A percentile compares a stretch with the other conserved stretches of the same genome.
phyloP scores from a whole-genome alignment of 2,113 vertebrate species.

The Oenanthe melanoleuca region DNA sequence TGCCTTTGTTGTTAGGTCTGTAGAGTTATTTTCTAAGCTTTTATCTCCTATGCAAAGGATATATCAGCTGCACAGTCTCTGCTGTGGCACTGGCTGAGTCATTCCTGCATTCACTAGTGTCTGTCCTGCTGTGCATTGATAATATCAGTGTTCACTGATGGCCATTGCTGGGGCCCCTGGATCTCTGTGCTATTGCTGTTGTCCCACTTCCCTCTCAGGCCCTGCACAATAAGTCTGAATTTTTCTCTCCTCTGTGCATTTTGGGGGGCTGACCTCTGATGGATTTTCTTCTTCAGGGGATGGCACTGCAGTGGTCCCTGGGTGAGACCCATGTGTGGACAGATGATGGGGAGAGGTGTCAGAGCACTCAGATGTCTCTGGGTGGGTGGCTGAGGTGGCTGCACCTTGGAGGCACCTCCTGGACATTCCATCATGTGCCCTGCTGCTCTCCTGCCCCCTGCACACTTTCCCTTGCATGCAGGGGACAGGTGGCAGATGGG shows the following conservation, averaged over 20 bases:
- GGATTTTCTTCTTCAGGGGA: not conserved
- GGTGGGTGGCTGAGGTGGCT: not conserved
- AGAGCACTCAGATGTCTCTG: not conserved
- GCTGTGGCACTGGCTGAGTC: constrained; percentile 20
- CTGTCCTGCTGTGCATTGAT: constrained; percentile 11
- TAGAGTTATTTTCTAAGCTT: not conserved
- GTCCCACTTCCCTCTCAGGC: not conserved
- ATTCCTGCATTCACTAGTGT: not conserved
- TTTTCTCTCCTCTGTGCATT: not conserved
- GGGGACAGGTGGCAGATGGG: not conserved
- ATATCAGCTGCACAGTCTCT: not conserved
- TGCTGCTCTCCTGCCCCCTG: not conserved
- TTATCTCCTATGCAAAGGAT: not conserved
- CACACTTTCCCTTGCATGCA: not conserved
- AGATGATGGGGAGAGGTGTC: not conserved
- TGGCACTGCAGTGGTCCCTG: not conserved
- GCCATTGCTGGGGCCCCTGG: not conserved
- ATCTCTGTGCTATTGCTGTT: not conserved
- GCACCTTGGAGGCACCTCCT: not conserved
- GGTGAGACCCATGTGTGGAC: not conserved
- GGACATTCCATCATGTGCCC: not conserved
- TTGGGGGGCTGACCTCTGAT: not conserved
- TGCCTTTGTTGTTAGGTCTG: not conserved
- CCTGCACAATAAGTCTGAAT: not conserved
- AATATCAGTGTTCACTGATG: not conserved